Percentiles rank a stretch among this genome's conserved stretches.
Conservation (phyloP, 2,888 invertebrate species). For the Chelonus formosanus region DNA sequence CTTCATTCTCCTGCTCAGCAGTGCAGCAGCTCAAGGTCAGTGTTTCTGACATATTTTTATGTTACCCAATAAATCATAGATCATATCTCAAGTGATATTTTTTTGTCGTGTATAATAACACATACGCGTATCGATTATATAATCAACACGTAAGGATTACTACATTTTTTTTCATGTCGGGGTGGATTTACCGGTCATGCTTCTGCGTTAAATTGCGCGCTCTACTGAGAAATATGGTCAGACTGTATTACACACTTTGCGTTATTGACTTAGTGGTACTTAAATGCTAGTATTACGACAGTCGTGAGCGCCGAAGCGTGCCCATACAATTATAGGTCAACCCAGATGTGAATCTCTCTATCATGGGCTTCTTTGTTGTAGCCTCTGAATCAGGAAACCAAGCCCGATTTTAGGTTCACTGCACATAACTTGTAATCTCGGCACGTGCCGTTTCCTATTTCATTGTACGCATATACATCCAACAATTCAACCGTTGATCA, state of each 20-base stretch:
- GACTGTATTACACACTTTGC: constrained; percentile 27
- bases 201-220: constrained; percentile 21
- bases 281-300: constrained; percentile 17
- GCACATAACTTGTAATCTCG: background rate
- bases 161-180: no score
- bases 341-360: constrained; percentile 14
- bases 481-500: no score
- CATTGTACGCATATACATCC: background rate
- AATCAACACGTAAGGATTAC: no score
- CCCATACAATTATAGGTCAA: constrained; percentile 25
- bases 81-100: no score
- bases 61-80: background rate
- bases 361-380: background rate
- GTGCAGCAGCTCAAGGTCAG: constrained; percentile 61
- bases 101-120: no score
- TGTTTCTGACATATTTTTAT: constrained; percentile 31
- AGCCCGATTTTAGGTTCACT: constrained; percentile 5
- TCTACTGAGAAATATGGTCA: constrained; percentile 14
- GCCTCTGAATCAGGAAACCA: constrained; percentile 1
- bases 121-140: no score
- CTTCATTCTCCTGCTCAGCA: constrained; percentile 52
- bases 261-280: constrained; percentile 23
- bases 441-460: constrained; percentile 5
- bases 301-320: constrained; percentile 17
- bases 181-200: constrained; percentile 21